Evolutionary conservation across 1,140 invertebrate species (phyloP), one percentile per base, ranked within the genome.

Genomic region (Acromyrmex charruanus): DNA sequence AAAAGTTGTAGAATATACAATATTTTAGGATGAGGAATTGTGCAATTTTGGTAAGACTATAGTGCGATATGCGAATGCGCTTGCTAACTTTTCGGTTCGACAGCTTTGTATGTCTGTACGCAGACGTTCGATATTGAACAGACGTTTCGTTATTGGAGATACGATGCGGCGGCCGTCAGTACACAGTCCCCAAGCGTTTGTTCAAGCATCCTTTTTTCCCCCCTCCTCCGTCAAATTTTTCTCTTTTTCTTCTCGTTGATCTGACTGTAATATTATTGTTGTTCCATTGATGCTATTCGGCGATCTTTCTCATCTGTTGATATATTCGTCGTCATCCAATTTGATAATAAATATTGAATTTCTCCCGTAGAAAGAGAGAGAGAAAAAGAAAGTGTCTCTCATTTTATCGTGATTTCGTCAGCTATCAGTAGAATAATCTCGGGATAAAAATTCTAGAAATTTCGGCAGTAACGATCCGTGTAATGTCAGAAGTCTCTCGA

Each of bases 161-260:
- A 61, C 49, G 53, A 75, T 88, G 80, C 85, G 14, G 6, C 80
- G 44, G 58, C n/a, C 77, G 80, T 77, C 69, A 55, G 63, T 87
- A 87, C 85, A 88, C 31, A 35, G 31, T 35, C 31, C 5, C 31
- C 77, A 75, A 68, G 85, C 85, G 85, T 89, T 85, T 63, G 80
- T 44, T 87, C 75, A 28, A 31, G 31, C 25, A 51, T 51, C 55
- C 28, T 61, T 79, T 58, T 75, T 58, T 53, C 31, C 55, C 3
- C 10, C 25, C 25, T 3, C 28, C 28, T n/a, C 2, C 35, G 35
- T 31, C 25, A 16, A 0, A 44, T 28, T 25, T 49, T 44, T 16
- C 69, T 25, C 44, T 49, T 35, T 77, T 25, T 21, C 31, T 21
- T 84, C 28, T n/a, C 25, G 21, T 77, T 65, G 25, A 18, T 28